These are phyloP conservation scores for Hypercompe scribonia DNA, from an alignment of 2,888 invertebrate species.

Conservation along the genomic window DNA sequence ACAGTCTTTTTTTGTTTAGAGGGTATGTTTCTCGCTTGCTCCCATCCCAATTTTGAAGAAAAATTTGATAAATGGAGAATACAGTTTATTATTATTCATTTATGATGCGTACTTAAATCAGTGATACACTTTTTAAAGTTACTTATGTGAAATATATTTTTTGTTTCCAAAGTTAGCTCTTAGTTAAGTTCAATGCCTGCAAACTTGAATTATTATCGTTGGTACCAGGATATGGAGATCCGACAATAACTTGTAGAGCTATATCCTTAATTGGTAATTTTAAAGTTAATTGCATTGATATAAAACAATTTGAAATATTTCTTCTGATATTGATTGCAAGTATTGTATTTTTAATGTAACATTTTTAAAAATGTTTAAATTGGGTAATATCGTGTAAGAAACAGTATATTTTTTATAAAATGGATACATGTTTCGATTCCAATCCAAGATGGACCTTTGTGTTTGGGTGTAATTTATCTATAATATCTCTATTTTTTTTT, in stretches of 20 bases:
- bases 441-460: too few species aligned
- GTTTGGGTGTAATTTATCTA: too few species aligned
- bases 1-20: too few species aligned
- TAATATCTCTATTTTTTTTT: too few species aligned
- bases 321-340: not conserved
- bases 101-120: not conserved
- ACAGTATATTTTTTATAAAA: too few species aligned
- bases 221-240: not conserved
- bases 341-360: not conserved
- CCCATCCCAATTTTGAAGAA: not conserved
- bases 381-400: too few species aligned
- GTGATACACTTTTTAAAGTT: not conserved
- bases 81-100: not conserved
- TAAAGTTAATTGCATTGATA: not conserved
- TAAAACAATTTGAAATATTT: not conserved
- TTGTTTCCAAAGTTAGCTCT: not conserved
- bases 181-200: not conserved
- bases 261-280: not conserved
- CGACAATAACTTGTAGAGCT: not conserved
- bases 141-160: not conserved
- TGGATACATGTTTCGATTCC: too few species aligned
- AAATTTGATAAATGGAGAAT: not conserved
- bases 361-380: too few species aligned
- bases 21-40: not conserved
- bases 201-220: not conserved